phyloP scores from a whole-genome alignment of 2,888 invertebrate genomes.

The Caenorhabditis sp. region DNA sequence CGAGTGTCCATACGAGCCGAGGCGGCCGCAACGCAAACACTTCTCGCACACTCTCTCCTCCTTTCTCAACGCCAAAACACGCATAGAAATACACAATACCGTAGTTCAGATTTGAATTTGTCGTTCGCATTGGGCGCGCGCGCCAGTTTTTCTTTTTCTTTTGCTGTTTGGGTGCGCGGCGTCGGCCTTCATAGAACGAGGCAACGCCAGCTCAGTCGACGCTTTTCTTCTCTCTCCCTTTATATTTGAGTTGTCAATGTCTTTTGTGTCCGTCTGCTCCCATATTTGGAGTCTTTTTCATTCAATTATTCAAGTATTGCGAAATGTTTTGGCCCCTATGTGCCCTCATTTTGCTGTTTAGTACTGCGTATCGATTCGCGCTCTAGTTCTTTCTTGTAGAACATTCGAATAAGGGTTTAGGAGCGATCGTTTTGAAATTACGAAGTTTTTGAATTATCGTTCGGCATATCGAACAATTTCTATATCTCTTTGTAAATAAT shows the following conservation, averaged over 20 bases:
- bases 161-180: slow-evolving; percentile 9
- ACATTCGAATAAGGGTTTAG: no score
- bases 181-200: neutral
- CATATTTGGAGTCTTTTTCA: neutral
- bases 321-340: neutral
- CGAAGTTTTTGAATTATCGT: no score
- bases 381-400: no score
- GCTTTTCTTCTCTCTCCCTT: neutral
- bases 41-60: neutral
- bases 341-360: no score
- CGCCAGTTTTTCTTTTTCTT: slow-evolving; percentile 15
- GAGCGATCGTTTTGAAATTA: no score
- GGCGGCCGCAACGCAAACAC: slow-evolving; percentile 17
- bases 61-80: neutral
- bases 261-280: neutral
- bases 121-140: neutral
- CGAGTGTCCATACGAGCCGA: slow-evolving; percentile 12
- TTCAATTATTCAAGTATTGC: neutral
- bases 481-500: no score
- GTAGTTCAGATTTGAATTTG: neutral
- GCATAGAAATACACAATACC: neutral
- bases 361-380: no score
- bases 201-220: neutral
- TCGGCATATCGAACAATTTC: no score
- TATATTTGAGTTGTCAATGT: neutral